Conservation (phyloP, 2,113 vertebrate genomes). For the Todiramphus saurophagus region DNA sequence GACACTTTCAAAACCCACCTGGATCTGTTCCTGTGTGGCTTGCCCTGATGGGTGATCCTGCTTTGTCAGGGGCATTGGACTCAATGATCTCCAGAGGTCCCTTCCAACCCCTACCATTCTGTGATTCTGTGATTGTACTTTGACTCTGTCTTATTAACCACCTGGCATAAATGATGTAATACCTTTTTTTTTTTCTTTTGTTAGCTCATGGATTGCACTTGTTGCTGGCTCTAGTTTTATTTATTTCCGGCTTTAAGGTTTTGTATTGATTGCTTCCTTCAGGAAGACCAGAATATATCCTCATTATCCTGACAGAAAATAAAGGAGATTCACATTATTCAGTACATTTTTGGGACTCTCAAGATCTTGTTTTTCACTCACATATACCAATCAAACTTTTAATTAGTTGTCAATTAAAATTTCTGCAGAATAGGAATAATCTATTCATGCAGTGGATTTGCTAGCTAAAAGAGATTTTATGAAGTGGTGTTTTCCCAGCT, state of each 20-base stretch:
- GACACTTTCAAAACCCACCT: no score
- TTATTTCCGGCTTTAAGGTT: accelerated
- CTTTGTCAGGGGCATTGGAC: no score
- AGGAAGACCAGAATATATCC: not conserved
- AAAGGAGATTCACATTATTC: not conserved
- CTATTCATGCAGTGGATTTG: not conserved
- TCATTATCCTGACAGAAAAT: not conserved
- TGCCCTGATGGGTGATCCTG: no score
- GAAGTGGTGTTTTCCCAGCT: not conserved
- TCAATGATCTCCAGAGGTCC: no score
- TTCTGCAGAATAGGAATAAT: not conserved
- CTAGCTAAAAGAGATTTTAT: not conserved
- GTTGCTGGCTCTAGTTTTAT: accelerated
- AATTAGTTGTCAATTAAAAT: not conserved
- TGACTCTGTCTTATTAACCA: no score
- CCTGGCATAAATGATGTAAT: not conserved
- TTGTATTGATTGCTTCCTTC: not conserved
- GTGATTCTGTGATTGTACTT: not conserved
- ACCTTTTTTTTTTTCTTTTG: no score
- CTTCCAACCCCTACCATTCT: no score
- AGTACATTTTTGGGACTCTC: not conserved
- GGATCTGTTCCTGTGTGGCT: no score
- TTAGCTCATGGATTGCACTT: accelerated
- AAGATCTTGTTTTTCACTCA: not conserved
- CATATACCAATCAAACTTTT: not conserved